Percentiles rank a stretch among this genome's conserved stretches.
Evolutionary conservation across 1,140 invertebrate species (phyloP).

Genomic region (Magallana angulata): DNA sequence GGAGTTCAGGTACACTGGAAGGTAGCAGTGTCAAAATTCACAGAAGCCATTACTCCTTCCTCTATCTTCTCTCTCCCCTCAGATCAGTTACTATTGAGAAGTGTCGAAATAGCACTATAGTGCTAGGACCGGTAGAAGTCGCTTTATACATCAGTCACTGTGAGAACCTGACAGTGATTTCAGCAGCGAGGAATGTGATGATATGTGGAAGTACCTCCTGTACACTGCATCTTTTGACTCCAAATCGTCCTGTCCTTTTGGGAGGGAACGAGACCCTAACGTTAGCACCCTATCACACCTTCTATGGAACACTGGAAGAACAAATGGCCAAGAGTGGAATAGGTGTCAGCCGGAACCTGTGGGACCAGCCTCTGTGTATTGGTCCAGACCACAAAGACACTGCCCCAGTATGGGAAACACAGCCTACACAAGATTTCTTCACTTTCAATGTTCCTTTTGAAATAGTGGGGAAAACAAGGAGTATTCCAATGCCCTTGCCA

Average conservation of each 20-base stretch:
- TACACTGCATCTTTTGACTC: slow-evolving; percentile 77
- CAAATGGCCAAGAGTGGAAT: slow-evolving; percentile 74
- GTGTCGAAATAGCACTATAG: slow-evolving; percentile 77
- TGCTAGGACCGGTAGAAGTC: slow-evolving; percentile 78
- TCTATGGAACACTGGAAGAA: slow-evolving; percentile 76
- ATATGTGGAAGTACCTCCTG: slow-evolving; percentile 76
- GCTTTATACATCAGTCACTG: slow-evolving; percentile 77
- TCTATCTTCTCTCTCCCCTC: slow-evolving; percentile 78
- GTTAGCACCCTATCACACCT: slow-evolving; percentile 78
- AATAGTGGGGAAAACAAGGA: slow-evolving; percentile 76
- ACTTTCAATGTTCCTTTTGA: slow-evolving; percentile 78
- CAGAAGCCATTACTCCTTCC: slow-evolving; percentile 77
- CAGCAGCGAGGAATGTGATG: slow-evolving; percentile 72
- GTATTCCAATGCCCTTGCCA: slow-evolving; percentile 73
- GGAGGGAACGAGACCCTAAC: slow-evolving; percentile 75
- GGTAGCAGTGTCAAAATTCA: slow-evolving; percentile 78
- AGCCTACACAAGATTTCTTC: slow-evolving; percentile 75
- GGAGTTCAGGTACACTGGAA: slow-evolving; percentile 78
- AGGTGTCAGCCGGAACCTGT: slow-evolving; percentile 69
- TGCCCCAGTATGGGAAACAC: slow-evolving; percentile 74
- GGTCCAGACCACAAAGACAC: slow-evolving; percentile 76
- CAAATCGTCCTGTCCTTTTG: slow-evolving; percentile 76
- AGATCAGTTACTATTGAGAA: slow-evolving; percentile 79
- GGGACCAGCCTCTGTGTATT: slow-evolving; percentile 78
- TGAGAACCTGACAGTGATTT: slow-evolving; percentile 77